These are phyloP conservation scores for Menidia menidia DNA, from an alignment of 2,797 vertebrate species.

Conservation along the genomic window DNA sequence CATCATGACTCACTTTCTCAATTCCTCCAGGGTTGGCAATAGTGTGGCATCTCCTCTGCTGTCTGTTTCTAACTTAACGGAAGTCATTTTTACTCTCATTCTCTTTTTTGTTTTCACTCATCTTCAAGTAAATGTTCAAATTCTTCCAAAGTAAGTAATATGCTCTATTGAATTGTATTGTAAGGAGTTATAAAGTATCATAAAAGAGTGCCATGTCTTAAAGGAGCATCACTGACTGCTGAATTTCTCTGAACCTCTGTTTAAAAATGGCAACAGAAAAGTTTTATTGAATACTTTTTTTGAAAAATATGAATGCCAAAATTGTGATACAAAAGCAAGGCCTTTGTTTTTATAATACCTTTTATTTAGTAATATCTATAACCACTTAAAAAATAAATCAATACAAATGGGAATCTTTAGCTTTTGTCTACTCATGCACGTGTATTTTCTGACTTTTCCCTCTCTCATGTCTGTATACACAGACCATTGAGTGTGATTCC, in stretches of 20 bases:
- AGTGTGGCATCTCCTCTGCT: background rate
- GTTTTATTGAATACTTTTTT: background rate
- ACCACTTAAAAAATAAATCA: too few relatives aligned
- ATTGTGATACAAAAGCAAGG: background rate
- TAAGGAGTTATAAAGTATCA: background rate
- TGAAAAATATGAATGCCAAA: background rate
- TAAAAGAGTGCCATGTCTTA: background rate
- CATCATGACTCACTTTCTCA: conserved; percentile 15
- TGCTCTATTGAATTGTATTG: background rate
- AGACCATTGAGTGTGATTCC: conserved; percentile 44
- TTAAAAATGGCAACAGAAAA: background rate
- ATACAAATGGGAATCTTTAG: background rate
- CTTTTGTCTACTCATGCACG: background rate
- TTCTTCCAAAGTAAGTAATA: background rate
- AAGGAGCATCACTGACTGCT: background rate
- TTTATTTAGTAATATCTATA: background rate
- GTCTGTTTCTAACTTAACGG: background rate
- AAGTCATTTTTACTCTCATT: background rate
- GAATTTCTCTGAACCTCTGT: background rate
- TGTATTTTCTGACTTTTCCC: background rate
- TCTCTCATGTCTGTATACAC: conserved; percentile 26
- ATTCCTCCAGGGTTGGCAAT: conserved; percentile 16
- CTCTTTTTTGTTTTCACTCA: background rate
- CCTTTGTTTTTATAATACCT: background rate
- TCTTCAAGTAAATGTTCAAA: background rate